Conservation (phyloP, 1,140 invertebrate species). For the Diorhabda elongata region DNA sequence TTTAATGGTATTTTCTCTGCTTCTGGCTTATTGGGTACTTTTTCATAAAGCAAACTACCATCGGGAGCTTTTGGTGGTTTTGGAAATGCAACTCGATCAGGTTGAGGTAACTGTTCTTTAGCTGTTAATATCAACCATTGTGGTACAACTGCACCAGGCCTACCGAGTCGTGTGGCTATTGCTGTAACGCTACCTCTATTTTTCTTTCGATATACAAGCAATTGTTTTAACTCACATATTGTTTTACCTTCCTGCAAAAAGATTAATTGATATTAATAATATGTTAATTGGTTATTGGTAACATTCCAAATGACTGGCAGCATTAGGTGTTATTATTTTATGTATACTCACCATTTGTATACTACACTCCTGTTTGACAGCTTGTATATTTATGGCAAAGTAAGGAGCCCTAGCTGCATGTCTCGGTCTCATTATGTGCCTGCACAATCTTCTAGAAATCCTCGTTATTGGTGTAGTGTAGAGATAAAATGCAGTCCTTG, state of each 20-base stretch:
- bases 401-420: constrained; percentile 86
- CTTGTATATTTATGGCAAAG: constrained; percentile 75
- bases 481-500: constrained; percentile 91
- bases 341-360: constrained; percentile 33
- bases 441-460: constrained; percentile 79
- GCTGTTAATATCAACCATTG: constrained; percentile 81
- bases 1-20: constrained; percentile 61
- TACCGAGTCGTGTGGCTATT: constrained; percentile 72
- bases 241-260: constrained; percentile 50
- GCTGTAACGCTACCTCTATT: constrained; percentile 68
- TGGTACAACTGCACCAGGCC: constrained; percentile 60
- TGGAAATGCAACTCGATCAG: constrained; percentile 76
- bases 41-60: constrained; percentile 78
- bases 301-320: too few species aligned
- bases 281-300: too few species aligned
- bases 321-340: not conserved
- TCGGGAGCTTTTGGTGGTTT: constrained; percentile 83
- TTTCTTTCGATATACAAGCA: constrained; percentile 51
- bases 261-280: too few species aligned
- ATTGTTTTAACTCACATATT: constrained; percentile 56
- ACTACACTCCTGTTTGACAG: constrained; percentile 79
- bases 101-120: constrained; percentile 67
- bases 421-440: constrained; percentile 74
- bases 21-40: constrained; percentile 74
- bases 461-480: constrained; percentile 84